Evolutionary conservation across 2,888 invertebrate genomes (phyloP), one percentile per base, ranked within the genome.

Genomic region (Polydrusus cervinus): DNA sequence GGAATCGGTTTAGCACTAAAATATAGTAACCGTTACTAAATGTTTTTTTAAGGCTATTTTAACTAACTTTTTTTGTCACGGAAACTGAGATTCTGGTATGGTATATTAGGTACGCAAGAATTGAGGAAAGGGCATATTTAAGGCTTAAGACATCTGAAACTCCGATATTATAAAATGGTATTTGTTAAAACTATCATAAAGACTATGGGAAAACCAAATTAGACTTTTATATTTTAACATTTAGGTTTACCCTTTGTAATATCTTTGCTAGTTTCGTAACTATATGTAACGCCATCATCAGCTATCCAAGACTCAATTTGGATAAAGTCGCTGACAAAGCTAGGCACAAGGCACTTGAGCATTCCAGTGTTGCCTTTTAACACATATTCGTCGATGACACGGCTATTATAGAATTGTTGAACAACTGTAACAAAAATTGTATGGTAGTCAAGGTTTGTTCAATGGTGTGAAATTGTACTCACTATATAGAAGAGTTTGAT

Each of bases 341-440:
- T 95, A 75, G 95, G 95, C 77, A 95, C 92, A 79, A 92, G 88
- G 88, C 95, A 95, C 87, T 95, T 95, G 71, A 95, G 88, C 77
- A 93, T 93, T 53, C 92, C 95, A 53, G 95, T 91, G 88, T 95
- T 95, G 79, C 95, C 95, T 78, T 93, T 91, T 80, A 95, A 89
- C 78, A 95, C 94, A 86, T 95, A 95, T 88, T 95, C 95, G 87
- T 95, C 95, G 82, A 92, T 95, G 74, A 95, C 94, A 74, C 95
- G 92, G 79, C 93, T 94, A 87, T 95, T 93, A 89, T 95, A 95
- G 85, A 92, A 92, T 86, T 95, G 95, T 87, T 94, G 93, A 76
- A 95, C 94, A 86, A 95, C 95, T 95, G 90, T 79, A 88, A 86
- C 78, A 76, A 70, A 47, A 65, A 57, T n/a, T 43, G 5, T 5